A percentile compares a stretch with the other conserved stretches of the same genome.
These are phyloP conservation scores for Chitala chitala DNA, from an alignment of 2,113 vertebrate species.

Conservation along the genomic window DNA sequence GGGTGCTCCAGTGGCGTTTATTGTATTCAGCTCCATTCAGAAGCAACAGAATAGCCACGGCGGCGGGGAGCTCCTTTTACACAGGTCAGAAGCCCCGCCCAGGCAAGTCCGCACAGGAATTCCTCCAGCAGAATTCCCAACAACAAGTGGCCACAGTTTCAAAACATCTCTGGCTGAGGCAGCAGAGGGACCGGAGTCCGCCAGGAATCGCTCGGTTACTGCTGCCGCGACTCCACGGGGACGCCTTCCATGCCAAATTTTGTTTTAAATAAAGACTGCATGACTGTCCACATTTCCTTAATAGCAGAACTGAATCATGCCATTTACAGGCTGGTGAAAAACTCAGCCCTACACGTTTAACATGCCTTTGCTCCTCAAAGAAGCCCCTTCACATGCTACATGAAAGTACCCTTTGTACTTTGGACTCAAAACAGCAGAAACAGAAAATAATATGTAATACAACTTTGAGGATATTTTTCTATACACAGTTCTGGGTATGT, in stretches of 20 bases:
- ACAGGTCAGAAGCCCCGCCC: constrained; percentile 62
- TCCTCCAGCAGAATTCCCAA: constrained; percentile 56
- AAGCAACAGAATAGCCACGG: constrained; percentile 69
- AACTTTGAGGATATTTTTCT: background rate
- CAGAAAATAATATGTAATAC: constrained; percentile 1
- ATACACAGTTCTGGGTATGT: background rate
- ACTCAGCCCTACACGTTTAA: no score
- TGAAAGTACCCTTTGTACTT: no score
- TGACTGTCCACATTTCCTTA: no score
- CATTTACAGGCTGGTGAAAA: no score
- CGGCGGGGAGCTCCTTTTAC: constrained; percentile 70
- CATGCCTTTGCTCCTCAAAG: no score
- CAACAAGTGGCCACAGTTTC: constrained; percentile 31
- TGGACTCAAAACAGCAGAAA: background rate
- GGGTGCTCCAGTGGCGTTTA: constrained; percentile 77
- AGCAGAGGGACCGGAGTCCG: background rate
- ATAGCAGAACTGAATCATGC: no score
- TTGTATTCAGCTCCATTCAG: constrained; percentile 87
- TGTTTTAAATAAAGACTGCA: no score
- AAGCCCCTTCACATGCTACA: no score
- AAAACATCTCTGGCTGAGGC: background rate
- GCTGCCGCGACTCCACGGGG: background rate
- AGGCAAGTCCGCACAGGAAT: constrained; percentile 60
- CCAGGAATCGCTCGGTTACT: background rate
- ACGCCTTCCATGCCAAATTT: background rate